Evolutionary conservation across 2,113 vertebrate species (phyloP).

Genomic region (Microtus oregoni): DNA sequence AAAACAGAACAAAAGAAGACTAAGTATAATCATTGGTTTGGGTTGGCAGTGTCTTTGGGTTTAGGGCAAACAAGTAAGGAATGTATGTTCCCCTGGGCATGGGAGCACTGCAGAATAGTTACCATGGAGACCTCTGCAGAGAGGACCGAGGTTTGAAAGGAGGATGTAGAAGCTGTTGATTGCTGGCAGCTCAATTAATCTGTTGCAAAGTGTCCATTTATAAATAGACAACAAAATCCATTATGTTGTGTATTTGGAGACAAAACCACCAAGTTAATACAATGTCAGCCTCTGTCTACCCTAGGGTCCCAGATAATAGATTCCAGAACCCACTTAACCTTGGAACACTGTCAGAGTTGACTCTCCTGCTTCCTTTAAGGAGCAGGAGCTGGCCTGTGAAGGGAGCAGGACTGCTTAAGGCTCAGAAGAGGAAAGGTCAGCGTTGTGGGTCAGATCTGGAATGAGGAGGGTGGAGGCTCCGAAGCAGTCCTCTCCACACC

Average conservation of each 20-base stretch:
- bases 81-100: not conserved
- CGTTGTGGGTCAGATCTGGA: constrained; percentile 31
- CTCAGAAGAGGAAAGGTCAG: not conserved
- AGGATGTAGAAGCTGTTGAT: not conserved
- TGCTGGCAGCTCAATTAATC: constrained; percentile 7
- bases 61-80: not conserved
- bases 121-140: not conserved
- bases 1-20: not conserved
- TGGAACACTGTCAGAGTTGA: not conserved
- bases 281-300: not conserved
- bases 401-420: not conserved
- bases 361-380: not conserved
- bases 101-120: constrained; percentile 20
- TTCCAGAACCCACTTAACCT: not conserved
- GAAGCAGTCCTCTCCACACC: not conserved
- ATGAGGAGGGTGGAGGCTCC: not conserved
- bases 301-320: not conserved
- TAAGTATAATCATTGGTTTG: not conserved
- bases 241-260: not conserved
- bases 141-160: not conserved
- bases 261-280: not conserved
- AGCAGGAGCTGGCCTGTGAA: not conserved
- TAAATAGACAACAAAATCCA: not conserved
- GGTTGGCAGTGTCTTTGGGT: not conserved
- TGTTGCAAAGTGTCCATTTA: not conserved